These are phyloP conservation scores for Pygoscelis adeliae DNA, from an alignment of 2,113 vertebrate species.

Conservation along the genomic window DNA sequence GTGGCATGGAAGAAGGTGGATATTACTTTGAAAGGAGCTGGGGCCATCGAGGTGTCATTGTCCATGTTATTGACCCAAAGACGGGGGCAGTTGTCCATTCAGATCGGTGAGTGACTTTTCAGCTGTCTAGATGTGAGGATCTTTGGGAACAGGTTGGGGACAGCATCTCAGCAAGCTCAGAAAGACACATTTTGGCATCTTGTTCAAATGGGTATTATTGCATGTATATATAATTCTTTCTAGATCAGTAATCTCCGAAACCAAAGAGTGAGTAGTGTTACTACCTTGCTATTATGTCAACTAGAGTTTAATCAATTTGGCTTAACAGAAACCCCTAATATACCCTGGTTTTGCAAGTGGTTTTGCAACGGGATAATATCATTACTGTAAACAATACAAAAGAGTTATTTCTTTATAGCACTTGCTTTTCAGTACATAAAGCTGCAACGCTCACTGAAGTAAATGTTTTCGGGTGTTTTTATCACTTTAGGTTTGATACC, in stretches of 20 bases:
- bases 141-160: neutral
- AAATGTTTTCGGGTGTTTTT: neutral
- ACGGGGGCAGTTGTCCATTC: constrained; percentile 84
- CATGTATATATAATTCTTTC: neutral
- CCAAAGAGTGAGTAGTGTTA: neutral
- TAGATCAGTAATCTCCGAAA: neutral
- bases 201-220: neutral
- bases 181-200: neutral
- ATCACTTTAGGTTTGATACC: constrained; percentile 88
- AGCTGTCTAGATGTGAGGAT: neutral
- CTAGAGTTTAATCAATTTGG: neutral
- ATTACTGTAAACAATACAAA: neutral
- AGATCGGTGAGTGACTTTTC: constrained; percentile 80
- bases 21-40: constrained; percentile 92
- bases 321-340: neutral
- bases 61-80: constrained; percentile 86
- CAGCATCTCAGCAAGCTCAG: neutral
- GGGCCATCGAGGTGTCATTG: constrained; percentile 92
- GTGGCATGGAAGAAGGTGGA: constrained; percentile 85
- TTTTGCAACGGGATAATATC: neutral
- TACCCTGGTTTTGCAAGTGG: neutral
- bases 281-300: neutral
- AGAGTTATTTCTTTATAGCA: neutral
- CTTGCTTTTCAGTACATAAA: neutral
- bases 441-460: neutral